A percentile compares a stretch with the other conserved stretches of the same genome.
phyloP scores from a whole-genome alignment of 1,140 invertebrate species.

The Subanguina moxae region DNA sequence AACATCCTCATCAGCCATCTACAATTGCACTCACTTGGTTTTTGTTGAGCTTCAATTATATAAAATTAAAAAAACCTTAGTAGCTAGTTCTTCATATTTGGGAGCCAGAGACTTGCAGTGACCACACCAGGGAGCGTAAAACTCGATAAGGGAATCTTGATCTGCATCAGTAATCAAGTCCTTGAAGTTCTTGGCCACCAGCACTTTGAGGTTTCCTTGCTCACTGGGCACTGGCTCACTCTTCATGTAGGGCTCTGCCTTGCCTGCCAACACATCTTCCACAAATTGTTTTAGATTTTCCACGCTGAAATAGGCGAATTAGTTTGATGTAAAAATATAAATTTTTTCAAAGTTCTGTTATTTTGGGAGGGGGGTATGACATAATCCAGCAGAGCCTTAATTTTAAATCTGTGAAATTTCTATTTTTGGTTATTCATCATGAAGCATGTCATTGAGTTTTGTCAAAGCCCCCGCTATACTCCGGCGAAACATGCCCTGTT shows the following conservation, averaged over 20 bases:
- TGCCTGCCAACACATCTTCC: conserved; percentile 75
- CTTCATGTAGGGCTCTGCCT: conserved; percentile 86
- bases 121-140: conserved; percentile 95
- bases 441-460: too few relatives aligned
- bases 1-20: conserved; percentile 74
- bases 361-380: too few relatives aligned
- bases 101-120: conserved; percentile 95
- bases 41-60: too few relatives aligned
- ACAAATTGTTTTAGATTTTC: conserved; percentile 84
- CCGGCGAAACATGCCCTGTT: too few relatives aligned
- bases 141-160: conserved; percentile 91
- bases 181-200: conserved; percentile 93
- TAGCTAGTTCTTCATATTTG: conserved; percentile 85
- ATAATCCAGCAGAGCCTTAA: too few relatives aligned
- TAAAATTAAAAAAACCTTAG: too few relatives aligned
- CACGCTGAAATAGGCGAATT: conserved; percentile 65
- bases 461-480: too few relatives aligned
- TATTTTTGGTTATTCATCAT: too few relatives aligned
- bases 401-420: too few relatives aligned
- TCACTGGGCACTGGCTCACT: conserved; percentile 85
- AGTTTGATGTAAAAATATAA: neutral
- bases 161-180: conserved; percentile 83
- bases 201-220: conserved; percentile 72
- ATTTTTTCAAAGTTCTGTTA: too few relatives aligned
- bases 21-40: neutral